Conservation (phyloP, 1,140 invertebrate genomes). For the Drosophila nigrodunni region DNA sequence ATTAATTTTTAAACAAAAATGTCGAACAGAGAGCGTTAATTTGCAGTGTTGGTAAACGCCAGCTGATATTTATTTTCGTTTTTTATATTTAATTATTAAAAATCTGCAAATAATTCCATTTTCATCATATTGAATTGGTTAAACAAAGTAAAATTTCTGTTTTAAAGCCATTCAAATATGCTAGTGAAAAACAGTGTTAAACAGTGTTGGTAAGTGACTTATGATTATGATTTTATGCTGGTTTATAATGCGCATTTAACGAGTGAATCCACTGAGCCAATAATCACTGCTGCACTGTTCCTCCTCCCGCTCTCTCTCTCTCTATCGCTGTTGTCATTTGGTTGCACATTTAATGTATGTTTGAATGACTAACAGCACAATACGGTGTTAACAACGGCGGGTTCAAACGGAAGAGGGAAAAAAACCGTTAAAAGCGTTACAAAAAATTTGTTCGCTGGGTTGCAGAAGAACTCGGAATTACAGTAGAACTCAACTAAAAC, state of each 20-base stretch:
- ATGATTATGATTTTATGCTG: neutral
- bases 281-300: constrained; percentile 15
- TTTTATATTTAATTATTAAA: neutral
- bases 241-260: too few relatives aligned
- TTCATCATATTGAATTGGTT: too few relatives aligned
- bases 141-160: too few relatives aligned
- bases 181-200: neutral
- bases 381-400: constrained; percentile 34
- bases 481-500: constrained; percentile 70
- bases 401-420: constrained; percentile 20
- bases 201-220: neutral
- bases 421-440: constrained; percentile 41
- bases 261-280: too few relatives aligned
- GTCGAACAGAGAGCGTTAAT: neutral
- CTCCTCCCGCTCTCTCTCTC: too few relatives aligned
- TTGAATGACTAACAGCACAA: constrained; percentile 61
- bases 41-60: neutral
- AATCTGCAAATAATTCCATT: neutral
- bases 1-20: constrained; percentile 4
- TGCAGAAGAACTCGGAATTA: constrained; percentile 8
- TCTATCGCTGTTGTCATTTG: constrained; percentile 13
- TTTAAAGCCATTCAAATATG: too few relatives aligned
- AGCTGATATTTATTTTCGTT: neutral
- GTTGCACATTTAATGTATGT: constrained; percentile 54
- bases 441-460: constrained; percentile 24